Percentiles rank a stretch among this genome's conserved stretches.
These are phyloP conservation scores for Periophthalmus magnuspinnatus DNA, from an alignment of 2,797 vertebrate species.

Conservation along the genomic window DNA sequence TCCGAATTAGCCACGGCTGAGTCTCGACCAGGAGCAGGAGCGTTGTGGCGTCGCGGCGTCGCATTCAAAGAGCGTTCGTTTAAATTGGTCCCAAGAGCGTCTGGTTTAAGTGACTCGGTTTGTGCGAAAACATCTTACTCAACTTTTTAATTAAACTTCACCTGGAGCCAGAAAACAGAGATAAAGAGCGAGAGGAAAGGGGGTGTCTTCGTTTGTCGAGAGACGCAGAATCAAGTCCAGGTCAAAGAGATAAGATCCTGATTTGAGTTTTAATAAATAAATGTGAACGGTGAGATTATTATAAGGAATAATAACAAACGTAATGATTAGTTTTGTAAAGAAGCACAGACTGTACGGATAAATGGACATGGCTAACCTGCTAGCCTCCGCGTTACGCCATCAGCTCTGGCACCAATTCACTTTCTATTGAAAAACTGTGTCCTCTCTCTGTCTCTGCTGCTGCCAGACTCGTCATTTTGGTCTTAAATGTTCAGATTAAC, in stretches of 20 bases:
- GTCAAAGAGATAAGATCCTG: background rate
- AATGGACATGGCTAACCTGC: too few species aligned
- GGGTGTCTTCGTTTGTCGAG: slow-evolving; percentile 29
- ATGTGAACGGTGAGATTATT: background rate
- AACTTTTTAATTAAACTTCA: slow-evolving; percentile 59
- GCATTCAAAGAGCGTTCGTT: background rate
- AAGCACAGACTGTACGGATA: too few species aligned
- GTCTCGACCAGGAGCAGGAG: background rate
- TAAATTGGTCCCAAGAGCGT: slow-evolving; percentile 21
- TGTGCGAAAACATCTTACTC: slow-evolving; percentile 14
- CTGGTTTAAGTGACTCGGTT: slow-evolving; percentile 31
- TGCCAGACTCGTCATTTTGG: too few species aligned
- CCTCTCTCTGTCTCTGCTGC: too few species aligned
- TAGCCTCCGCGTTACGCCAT: too few species aligned
- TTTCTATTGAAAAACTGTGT: too few species aligned
- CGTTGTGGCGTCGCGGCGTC: too few species aligned
- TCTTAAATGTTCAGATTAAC: too few species aligned
- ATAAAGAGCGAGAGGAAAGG: slow-evolving; percentile 29
- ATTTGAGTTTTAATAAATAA: background rate
- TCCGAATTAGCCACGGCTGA: slow-evolving; percentile 9
- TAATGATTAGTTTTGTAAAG: too few species aligned
- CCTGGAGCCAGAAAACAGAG: slow-evolving; percentile 42
- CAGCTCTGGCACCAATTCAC: too few species aligned
- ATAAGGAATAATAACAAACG: too few species aligned
- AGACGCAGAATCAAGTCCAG: background rate